Base-by-base conservation (phyloP, 2,797 vertebrate species). In the Sebastes taczanowskii region DNA sequence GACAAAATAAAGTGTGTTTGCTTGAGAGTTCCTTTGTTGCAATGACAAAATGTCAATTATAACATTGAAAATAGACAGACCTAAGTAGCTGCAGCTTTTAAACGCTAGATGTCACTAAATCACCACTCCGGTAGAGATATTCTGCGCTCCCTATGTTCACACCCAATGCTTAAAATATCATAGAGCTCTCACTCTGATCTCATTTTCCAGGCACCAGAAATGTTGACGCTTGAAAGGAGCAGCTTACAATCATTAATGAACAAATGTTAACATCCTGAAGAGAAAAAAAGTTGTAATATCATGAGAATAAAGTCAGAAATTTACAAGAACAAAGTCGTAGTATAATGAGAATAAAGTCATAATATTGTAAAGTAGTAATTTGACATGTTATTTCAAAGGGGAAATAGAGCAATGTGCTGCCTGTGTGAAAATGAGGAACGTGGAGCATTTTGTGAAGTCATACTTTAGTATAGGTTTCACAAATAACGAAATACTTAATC, bases 101-200 rank as follows among this genome's bases (percentile, higher is more conserved):
- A 61, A 42, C 90, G 6, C 55, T 85, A 88, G 88, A 60, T 85
- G 89, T 86, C 93, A 75, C 83, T 70, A 82, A 74, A 75, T 59
- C 35, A 20, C 69, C 80, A 23, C 67, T 62, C 7, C 58, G 67
- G 0, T 25, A 1, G 4, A 9, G 23, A 18, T 0, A 1, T 1
- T 27, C 64, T 30, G 32, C 34, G 59, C 25, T 55, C 29, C 58
- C 18, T 73, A 38, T 65, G 74, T 64, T 74, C 53, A 77, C 61
- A 62, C 78, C 35, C 81, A 32, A 16, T 2, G 66, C 52, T 53
- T 53, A 22, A 18, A 29, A 56, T 0, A n/a, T n/a, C 0, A 14
- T 7, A 3, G 84, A 91, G 29, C 2, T 70, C 81, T 80, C 80
- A 89, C 91, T 89, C 76, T 61, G 35, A 14, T 22, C 2, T 7